A percentile compares a stretch with the other conserved stretches of the same genome.
Evolutionary conservation across 2,113 vertebrate genomes (phyloP).

Genomic region (Procavia capensis): DNA sequence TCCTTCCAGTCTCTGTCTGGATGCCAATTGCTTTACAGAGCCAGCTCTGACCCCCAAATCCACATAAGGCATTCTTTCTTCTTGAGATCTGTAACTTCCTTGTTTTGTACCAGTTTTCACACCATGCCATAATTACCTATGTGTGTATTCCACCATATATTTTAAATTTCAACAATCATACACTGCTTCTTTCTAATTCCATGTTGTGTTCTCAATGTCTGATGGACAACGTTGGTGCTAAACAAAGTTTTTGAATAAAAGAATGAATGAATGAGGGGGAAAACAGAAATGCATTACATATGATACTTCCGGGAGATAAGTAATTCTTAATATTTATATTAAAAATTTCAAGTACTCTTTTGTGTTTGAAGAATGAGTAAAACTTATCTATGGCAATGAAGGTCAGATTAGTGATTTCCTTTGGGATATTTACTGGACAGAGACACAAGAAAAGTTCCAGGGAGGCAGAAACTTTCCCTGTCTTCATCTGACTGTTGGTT

Average conservation of each 20-base stretch:
- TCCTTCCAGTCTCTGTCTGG: background rate
- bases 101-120: background rate
- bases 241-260: background rate
- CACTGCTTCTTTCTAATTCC: background rate
- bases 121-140: background rate
- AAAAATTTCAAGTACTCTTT: conserved; percentile 14
- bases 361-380: background rate
- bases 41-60: too few relatives aligned
- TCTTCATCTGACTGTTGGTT: background rate
- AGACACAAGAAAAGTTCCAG: background rate
- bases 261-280: background rate
- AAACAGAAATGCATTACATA: background rate
- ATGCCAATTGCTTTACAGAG: background rate
- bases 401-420: background rate
- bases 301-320: background rate
- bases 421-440: background rate
- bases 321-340: background rate
- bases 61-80: background rate
- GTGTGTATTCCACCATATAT: background rate
- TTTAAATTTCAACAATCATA: background rate
- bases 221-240: background rate
- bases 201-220: background rate
- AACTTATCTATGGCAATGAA: background rate
- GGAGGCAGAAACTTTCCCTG: background rate
- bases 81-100: background rate